phyloP scores from a whole-genome alignment of 2,797 vertebrate genomes.

The Dromococcyx pavoninus region DNA sequence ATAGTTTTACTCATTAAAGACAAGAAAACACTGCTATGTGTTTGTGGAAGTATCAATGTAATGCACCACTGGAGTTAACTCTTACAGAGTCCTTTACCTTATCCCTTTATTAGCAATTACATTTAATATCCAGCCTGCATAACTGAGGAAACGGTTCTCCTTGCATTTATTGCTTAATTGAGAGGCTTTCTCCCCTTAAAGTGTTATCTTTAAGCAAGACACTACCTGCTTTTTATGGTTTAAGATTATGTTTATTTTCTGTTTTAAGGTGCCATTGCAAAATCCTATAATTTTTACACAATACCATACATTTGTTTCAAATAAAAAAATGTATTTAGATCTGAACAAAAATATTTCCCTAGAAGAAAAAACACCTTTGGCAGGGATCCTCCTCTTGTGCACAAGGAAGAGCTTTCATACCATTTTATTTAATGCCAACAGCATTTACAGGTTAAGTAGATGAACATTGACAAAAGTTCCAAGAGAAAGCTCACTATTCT shows the following conservation, averaged over 20 bases:
- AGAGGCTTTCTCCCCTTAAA: background rate
- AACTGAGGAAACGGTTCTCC: background rate
- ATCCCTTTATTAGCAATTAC: background rate
- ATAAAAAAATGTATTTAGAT: background rate
- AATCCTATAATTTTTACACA: conserved; percentile 25
- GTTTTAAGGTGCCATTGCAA: conserved; percentile 33
- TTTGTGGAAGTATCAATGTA: background rate
- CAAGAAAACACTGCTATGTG: background rate
- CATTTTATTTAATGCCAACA: conserved; percentile 54
- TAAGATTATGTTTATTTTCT: conserved; percentile 56
- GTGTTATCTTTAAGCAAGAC: conserved; percentile 48
- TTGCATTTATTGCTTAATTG: background rate
- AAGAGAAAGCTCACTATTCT: background rate
- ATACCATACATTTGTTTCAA: conserved; percentile 6
- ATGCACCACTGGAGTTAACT: background rate
- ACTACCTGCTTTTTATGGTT: conserved; percentile 52
- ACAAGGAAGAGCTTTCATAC: background rate
- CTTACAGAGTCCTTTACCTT: background rate
- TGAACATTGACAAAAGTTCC: conserved; percentile 24
- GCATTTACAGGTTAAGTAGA: conserved; percentile 46
- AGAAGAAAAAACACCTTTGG: background rate
- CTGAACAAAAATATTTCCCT: conserved; percentile 20
- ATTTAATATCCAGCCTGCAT: background rate
- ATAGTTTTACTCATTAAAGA: background rate
- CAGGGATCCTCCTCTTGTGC: background rate